A percentile compares a stretch with the other conserved stretches of the same genome.
Conservation (phyloP, 1,140 invertebrate genomes). For the Zophobas atratus region DNA sequence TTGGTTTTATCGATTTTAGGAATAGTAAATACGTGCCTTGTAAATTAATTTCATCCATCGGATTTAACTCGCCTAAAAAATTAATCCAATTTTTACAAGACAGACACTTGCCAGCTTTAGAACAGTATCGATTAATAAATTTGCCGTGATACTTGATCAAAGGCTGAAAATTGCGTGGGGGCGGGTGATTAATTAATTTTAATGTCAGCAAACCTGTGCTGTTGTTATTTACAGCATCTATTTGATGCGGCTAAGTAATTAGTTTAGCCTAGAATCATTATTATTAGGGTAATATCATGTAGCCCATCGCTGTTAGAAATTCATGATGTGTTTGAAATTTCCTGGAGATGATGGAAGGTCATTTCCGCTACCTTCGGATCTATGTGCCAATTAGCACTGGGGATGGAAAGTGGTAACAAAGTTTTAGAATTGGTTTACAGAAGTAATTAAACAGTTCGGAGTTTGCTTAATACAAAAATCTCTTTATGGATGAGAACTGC, state of each 20-base stretch:
- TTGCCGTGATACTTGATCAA: background rate
- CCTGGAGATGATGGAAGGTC: constrained; percentile 27
- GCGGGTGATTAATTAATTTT: constrained; percentile 20
- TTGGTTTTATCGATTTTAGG: constrained; percentile 24
- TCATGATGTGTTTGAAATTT: constrained; percentile 37
- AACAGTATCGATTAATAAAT: constrained; percentile 1
- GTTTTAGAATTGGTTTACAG: no score
- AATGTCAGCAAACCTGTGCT: constrained; percentile 23
- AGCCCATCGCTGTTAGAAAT: constrained; percentile 8
- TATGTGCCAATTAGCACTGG: background rate
- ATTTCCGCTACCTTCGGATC: constrained; percentile 18
- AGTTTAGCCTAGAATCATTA: constrained; percentile 15
- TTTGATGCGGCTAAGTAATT: constrained; percentile 36
- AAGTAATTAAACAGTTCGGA: no score
- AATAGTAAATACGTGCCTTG: constrained; percentile 9
- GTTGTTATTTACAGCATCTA: constrained; percentile 34
- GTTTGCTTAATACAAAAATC: no score
- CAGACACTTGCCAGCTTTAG: background rate
- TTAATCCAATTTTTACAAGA: background rate
- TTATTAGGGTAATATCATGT: constrained; percentile 13
- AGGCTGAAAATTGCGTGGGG: constrained; percentile 14
- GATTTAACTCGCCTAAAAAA: constrained; percentile 1
- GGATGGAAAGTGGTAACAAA: no score
- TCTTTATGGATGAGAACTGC: no score
- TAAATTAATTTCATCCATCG: constrained; percentile 18